Percentiles rank a stretch among this genome's conserved stretches.
These are phyloP conservation scores for Ecliptopera silaceata DNA, from an alignment of 2,888 invertebrate genomes.

Conservation along the genomic window DNA sequence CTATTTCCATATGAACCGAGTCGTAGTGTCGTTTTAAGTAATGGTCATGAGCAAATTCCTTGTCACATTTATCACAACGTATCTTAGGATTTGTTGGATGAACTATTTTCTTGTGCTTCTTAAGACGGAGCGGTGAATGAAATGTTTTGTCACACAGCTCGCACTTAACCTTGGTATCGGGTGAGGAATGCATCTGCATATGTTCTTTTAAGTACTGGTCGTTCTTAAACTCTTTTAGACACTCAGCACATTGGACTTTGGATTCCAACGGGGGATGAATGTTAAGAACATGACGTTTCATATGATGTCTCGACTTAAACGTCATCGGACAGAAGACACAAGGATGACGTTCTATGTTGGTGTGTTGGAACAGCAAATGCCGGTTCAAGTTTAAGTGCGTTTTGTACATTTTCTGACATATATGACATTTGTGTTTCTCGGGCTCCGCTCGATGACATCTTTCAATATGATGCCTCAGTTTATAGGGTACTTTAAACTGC, in stretches of 20 bases:
- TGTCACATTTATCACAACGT: constrained; percentile 71
- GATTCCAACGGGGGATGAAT: constrained; percentile 76
- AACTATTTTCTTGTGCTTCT: constrained; percentile 76
- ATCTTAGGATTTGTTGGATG: constrained; percentile 71
- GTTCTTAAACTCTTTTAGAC: constrained; percentile 75
- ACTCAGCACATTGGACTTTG: constrained; percentile 73
- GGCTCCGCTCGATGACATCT: constrained; percentile 58
- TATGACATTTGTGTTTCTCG: constrained; percentile 67
- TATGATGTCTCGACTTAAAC: constrained; percentile 73
- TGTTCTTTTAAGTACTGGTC: constrained; percentile 76
- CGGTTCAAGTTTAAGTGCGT: constrained; percentile 66
- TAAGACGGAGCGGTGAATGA: constrained; percentile 68
- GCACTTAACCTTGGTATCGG: constrained; percentile 72
- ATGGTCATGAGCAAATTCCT: constrained; percentile 74
- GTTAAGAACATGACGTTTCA: constrained; percentile 74
- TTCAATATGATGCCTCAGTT: constrained; percentile 68
- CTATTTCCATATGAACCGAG: constrained; percentile 67
- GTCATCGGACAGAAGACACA: constrained; percentile 77
- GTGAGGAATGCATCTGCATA: constrained; percentile 72
- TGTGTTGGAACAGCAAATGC: constrained; percentile 70
- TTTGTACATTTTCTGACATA: constrained; percentile 71
- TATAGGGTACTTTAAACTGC: constrained; percentile 70
- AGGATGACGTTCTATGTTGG: constrained; percentile 64
- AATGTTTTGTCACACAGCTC: constrained; percentile 73
- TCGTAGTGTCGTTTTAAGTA: constrained; percentile 68